phyloP scores from a whole-genome alignment of 2,888 invertebrate species.

The Rapana venosa region DNA sequence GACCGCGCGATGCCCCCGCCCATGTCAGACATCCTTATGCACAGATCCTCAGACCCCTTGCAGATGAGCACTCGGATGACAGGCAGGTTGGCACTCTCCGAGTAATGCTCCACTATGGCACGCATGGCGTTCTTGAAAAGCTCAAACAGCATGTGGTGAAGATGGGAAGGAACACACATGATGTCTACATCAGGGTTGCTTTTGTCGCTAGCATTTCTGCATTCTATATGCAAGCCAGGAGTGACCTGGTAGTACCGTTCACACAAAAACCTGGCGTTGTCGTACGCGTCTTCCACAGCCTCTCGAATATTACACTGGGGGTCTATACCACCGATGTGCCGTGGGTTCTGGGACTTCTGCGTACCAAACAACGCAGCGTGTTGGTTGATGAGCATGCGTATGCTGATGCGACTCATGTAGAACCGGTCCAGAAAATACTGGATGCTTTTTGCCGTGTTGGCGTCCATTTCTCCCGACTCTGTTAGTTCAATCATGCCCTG shows the following conservation, averaged over 20 bases:
- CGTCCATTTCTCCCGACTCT: constrained; percentile 91
- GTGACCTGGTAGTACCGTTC: constrained; percentile 98
- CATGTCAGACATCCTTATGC: constrained; percentile 89
- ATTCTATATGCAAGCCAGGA: constrained; percentile 90
- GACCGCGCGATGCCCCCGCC: constrained; percentile 96
- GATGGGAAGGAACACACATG: constrained; percentile 97
- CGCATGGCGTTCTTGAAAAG: constrained; percentile 85
- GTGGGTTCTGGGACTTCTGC: constrained; percentile 78
- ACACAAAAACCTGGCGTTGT: constrained; percentile 97
- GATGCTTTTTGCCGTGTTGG: constrained; percentile 87
- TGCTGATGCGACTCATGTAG: constrained; percentile 99
- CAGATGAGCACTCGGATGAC: background rate
- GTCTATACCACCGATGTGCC: constrained; percentile 97
- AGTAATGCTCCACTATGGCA: background rate
- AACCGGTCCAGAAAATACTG: constrained; percentile 99
- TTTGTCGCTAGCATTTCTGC: constrained; percentile 44
- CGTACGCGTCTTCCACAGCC: constrained; percentile 96
- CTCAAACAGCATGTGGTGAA: constrained; percentile 99
- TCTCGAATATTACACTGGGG: constrained; percentile 94
- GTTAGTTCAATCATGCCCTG: constrained; percentile 96
- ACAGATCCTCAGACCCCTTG: constrained; percentile 6
- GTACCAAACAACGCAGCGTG: constrained; percentile 85
- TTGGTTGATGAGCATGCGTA: constrained; percentile 99
- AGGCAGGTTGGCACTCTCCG: background rate
- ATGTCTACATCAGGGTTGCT: constrained; percentile 85